Conservation (phyloP, 2,113 vertebrate species). For the Labeo rohita region DNA sequence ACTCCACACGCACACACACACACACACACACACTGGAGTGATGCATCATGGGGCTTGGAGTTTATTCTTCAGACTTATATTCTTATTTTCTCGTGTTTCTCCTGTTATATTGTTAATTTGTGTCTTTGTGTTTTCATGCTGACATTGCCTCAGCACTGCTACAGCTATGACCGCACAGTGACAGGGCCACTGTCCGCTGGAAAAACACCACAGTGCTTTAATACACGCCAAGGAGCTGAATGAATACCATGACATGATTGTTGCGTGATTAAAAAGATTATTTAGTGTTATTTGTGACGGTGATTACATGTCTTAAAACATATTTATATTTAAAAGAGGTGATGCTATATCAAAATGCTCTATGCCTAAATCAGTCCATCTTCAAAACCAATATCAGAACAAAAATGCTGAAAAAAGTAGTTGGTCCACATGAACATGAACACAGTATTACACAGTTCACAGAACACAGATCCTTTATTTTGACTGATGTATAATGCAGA, state of each 20-base stretch:
- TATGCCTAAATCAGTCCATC: background rate
- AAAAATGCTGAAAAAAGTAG: background rate
- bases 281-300: background rate
- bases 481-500: background rate
- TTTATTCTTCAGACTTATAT: background rate
- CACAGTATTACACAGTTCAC: too few species aligned
- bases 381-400: too few species aligned
- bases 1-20: background rate
- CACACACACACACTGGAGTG: background rate
- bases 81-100: background rate
- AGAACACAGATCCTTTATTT: background rate
- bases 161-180: too few species aligned
- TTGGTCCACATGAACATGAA: background rate
- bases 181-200: too few species aligned
- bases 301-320: background rate
- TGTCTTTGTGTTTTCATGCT: background rate
- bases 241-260: too few species aligned
- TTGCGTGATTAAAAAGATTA: background rate
- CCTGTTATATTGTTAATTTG: background rate
- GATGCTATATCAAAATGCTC: background rate
- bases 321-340: background rate
- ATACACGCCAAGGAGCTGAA: too few species aligned
- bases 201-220: background rate
- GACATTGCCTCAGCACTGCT: background rate
- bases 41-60: constrained; percentile 32